Conservation (phyloP, 2,888 invertebrate genomes). For the Eubasilissa splendida region DNA sequence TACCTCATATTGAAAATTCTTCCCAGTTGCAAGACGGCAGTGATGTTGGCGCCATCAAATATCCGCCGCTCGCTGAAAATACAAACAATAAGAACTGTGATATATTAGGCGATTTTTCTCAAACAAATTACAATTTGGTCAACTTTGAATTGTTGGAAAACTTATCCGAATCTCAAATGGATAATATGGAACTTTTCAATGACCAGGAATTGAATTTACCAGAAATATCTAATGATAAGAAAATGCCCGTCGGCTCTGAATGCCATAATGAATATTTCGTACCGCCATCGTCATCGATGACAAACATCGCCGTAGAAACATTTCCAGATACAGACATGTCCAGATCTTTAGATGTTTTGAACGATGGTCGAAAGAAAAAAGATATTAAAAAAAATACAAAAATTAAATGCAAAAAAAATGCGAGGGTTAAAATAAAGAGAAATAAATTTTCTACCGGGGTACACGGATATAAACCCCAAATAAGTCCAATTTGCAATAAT, state of each 20-base stretch:
- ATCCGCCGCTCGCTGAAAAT: not conserved
- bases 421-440: not conserved
- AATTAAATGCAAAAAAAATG: slow-evolving; percentile 18
- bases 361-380: slow-evolving; percentile 7
- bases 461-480: not conserved
- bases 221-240: not conserved
- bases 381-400: slow-evolving; percentile 16
- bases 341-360: not conserved
- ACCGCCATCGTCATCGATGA: not conserved
- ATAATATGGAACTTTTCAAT: slow-evolving; percentile 43
- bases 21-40: not conserved
- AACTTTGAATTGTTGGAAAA: slow-evolving; percentile 43
- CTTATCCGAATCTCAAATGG: slow-evolving; percentile 28
- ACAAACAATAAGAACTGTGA: slow-evolving; percentile 9
- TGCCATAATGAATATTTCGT: slow-evolving; percentile 6
- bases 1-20: not conserved
- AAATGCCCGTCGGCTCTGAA: not conserved
- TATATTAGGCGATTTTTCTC: slow-evolving; percentile 11
- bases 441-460: not conserved
- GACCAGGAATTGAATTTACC: slow-evolving; percentile 35
- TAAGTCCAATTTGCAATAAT: slow-evolving; percentile 11
- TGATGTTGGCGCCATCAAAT: not conserved
- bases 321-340: not conserved
- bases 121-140: slow-evolving; percentile 27
- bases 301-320: not conserved